Evolutionary conservation across 1,140 invertebrate species (phyloP).

Genomic region (Eubasilissa regina): DNA sequence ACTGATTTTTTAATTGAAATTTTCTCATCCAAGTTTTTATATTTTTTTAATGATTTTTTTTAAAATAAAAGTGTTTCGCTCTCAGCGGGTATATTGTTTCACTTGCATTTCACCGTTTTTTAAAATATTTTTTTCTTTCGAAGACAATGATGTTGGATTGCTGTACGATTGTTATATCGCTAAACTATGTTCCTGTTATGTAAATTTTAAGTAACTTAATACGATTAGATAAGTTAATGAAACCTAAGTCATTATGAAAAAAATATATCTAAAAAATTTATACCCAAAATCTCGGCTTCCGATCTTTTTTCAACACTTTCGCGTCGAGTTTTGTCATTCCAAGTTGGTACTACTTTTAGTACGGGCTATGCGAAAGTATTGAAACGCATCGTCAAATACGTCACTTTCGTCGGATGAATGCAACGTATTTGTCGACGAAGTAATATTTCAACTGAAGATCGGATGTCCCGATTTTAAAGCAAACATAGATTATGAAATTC

Average conservation of each 20-base stretch:
- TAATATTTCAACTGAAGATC: not conserved
- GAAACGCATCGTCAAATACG: not conserved
- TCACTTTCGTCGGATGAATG: not conserved
- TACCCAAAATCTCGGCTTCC: constrained; percentile 37
- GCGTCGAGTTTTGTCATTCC: constrained; percentile 12
- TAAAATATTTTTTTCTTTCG: constrained; percentile 43
- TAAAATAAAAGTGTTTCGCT: constrained; percentile 40
- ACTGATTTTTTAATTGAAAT: constrained; percentile 53
- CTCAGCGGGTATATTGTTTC: constrained; percentile 52
- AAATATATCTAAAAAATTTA: constrained; percentile 55
- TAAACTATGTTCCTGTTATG: constrained; percentile 60
- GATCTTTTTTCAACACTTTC: constrained; percentile 1
- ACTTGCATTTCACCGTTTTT: constrained; percentile 17
- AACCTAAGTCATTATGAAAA: constrained; percentile 61
- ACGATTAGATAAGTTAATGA: constrained; percentile 59
- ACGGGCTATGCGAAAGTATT: constrained; percentile 10
- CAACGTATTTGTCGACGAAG: not conserved
- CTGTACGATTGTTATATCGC: constrained; percentile 52
- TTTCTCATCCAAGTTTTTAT: constrained; percentile 52
- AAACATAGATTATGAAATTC: constrained; percentile 14
- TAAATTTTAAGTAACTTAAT: constrained; percentile 58
- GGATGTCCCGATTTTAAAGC: constrained; percentile 32
- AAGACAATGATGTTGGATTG: constrained; percentile 47
- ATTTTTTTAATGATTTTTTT: constrained; percentile 52
- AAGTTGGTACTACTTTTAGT: constrained; percentile 10